A percentile compares a stretch with the other conserved stretches of the same genome.
phyloP scores from a whole-genome alignment of 1,140 invertebrate genomes.

The Metaphire vulgaris region DNA sequence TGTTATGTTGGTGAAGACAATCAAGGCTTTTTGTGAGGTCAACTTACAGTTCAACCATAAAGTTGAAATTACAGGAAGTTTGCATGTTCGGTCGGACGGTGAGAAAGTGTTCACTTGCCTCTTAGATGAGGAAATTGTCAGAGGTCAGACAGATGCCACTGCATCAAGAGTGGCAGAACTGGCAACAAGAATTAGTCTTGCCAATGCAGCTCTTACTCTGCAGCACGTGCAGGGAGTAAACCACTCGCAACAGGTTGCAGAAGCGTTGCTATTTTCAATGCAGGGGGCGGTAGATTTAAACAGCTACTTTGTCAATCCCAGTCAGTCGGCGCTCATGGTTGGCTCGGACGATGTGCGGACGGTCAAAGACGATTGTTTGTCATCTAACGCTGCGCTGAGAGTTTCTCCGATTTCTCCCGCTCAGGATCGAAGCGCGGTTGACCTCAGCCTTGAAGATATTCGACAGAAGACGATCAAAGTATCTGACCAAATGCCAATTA shows the following conservation, averaged over 20 bases:
- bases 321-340: not conserved
- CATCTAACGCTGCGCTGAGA: not conserved
- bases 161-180: conserved; percentile 2
- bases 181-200: conserved; percentile 12
- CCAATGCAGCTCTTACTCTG: conserved; percentile 14
- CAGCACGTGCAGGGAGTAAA: conserved; percentile 7
- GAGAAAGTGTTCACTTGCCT: conserved; percentile 30
- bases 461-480: not conserved
- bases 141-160: not conserved
- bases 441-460: conserved; percentile 8
- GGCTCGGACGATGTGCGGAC: not conserved
- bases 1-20: conserved; percentile 26
- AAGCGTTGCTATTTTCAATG: not conserved
- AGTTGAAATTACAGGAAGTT: conserved; percentile 29
- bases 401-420: not conserved
- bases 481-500: not conserved
- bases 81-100: conserved; percentile 30
- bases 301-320: conserved; percentile 1
- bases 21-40: conserved; percentile 28
- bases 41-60: conserved; percentile 27
- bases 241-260: not conserved
- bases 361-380: not conserved
- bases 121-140: conserved; percentile 24
- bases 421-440: not conserved
- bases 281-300: not conserved